These are phyloP conservation scores for Keiferia lycopersicella DNA, from an alignment of 2,888 invertebrate species.

Conservation along the genomic window DNA sequence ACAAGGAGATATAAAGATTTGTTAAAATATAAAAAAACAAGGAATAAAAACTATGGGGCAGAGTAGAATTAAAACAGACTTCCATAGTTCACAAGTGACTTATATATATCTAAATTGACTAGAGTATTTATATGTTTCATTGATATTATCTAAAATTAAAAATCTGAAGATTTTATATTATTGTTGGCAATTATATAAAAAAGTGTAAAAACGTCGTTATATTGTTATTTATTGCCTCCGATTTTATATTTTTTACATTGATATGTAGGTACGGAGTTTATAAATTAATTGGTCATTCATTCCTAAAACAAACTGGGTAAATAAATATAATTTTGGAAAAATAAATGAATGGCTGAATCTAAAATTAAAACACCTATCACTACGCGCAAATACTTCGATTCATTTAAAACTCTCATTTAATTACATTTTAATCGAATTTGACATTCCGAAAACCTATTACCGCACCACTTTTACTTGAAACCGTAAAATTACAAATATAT, in stretches of 20 bases:
- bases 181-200: constrained; percentile 34
- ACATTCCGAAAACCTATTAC: neutral
- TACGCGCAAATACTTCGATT: constrained; percentile 37
- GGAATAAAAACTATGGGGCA: neutral
- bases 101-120: constrained; percentile 76
- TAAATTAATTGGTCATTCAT: constrained; percentile 49
- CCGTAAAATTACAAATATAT: no score
- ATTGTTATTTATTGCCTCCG: constrained; percentile 69
- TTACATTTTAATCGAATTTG: neutral
- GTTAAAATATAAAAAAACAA: constrained; percentile 25
- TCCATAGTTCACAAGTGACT: constrained; percentile 47
- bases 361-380: constrained; percentile 42
- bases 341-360: constrained; percentile 33
- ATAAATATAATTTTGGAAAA: constrained; percentile 19
- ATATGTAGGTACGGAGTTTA: constrained; percentile 70
- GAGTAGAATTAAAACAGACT: constrained; percentile 24
- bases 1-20: constrained; percentile 21
- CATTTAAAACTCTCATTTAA: constrained; percentile 27
- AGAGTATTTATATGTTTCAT: constrained; percentile 48
- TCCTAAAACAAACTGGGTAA: constrained; percentile 37
- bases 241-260: constrained; percentile 59
- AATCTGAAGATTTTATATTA: constrained; percentile 24
- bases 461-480: no score
- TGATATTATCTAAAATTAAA: constrained; percentile 33
- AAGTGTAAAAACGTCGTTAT: constrained; percentile 36